Evolutionary conservation across 2,797 vertebrate genomes (phyloP).

Genomic region (Platalea minor): DNA sequence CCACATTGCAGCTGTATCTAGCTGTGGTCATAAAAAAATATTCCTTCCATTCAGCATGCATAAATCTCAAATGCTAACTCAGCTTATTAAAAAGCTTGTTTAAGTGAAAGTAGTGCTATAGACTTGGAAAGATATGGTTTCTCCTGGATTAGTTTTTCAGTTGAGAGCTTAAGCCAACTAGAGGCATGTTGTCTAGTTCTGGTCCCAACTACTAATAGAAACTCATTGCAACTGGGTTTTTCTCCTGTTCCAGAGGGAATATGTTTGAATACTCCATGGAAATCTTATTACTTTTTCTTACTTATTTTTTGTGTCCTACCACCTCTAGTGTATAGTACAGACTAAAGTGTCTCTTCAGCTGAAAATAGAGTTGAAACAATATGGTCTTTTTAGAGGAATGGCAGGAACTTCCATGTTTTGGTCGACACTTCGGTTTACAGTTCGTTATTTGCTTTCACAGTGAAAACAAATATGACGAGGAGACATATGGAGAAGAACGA

Average conservation of each 20-base stretch:
- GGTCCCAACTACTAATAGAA: background rate
- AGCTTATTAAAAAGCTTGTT: background rate
- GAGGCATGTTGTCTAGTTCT: background rate
- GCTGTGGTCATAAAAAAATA: background rate
- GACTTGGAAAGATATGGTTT: background rate
- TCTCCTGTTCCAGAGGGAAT: background rate
- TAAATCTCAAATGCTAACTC: background rate
- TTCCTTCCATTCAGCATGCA: background rate
- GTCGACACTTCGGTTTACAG: background rate
- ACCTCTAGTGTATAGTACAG: background rate
- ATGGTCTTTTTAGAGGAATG: background rate
- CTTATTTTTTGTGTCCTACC: background rate
- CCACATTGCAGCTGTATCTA: background rate
- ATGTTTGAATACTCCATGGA: background rate
- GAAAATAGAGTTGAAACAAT: background rate
- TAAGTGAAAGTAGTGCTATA: background rate
- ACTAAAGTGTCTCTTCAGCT: background rate
- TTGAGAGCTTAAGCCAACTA: background rate
- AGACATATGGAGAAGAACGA: background rate
- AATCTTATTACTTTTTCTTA: background rate
- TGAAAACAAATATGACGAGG: background rate
- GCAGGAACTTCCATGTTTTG: background rate
- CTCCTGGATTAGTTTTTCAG: background rate
- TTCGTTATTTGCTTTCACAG: background rate
- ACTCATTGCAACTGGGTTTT: background rate